Evolutionary conservation across 2,797 vertebrate genomes (phyloP).

Genomic region (Setipinna tenuifilis): DNA sequence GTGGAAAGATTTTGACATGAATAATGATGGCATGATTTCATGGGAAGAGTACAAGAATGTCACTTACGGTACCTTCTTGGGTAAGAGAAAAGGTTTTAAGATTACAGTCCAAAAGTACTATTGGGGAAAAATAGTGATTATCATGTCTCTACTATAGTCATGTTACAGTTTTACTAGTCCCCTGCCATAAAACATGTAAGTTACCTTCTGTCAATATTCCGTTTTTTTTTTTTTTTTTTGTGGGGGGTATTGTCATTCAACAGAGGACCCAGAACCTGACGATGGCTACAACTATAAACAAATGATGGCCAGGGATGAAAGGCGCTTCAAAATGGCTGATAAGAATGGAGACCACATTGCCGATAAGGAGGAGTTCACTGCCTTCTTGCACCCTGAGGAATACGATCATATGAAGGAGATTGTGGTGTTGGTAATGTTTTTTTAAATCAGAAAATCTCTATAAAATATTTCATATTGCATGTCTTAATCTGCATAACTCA

Average conservation of each 20-base stretch:
- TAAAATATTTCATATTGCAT: background rate
- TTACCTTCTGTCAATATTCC: too few relatives aligned
- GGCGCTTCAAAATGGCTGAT: constrained; percentile 88
- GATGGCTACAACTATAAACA: constrained; percentile 86
- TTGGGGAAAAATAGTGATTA: background rate
- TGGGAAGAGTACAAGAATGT: constrained; percentile 87
- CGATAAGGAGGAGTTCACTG: constrained; percentile 87
- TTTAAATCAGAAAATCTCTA: background rate
- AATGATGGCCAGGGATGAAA: constrained; percentile 88
- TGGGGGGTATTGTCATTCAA: background rate
- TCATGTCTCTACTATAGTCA: background rate
- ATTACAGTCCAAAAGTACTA: background rate
- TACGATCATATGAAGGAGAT: constrained; percentile 91
- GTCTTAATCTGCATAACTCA: background rate
- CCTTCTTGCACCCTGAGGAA: constrained; percentile 91
- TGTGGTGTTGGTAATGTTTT: constrained; percentile 81
- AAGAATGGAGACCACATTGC: constrained; percentile 81
- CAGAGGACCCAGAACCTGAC: constrained; percentile 82
- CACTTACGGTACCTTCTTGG: constrained; percentile 83
- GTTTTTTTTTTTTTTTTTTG: background rate
- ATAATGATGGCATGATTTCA: constrained; percentile 78
- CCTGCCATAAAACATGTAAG: background rate
- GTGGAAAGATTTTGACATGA: constrained; percentile 82
- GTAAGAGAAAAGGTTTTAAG: constrained; percentile 68
- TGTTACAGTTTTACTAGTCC: background rate